Evolutionary conservation across 2,888 invertebrate species (phyloP).

Genomic region (Scaptomyza cyrtandrae): DNA sequence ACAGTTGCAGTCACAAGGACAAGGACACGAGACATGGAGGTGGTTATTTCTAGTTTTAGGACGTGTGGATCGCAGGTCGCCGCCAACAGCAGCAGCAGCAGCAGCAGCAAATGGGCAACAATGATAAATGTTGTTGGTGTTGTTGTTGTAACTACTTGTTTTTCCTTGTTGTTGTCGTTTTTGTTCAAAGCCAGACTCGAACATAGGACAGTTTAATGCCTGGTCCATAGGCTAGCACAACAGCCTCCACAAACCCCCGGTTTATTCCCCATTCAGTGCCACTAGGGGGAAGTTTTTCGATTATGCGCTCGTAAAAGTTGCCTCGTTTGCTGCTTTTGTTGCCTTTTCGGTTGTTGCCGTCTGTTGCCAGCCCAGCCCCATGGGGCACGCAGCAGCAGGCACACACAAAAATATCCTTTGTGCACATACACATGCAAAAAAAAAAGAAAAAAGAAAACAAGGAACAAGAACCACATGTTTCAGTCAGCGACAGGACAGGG

Average conservation of each 20-base stretch:
- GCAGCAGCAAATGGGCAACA: conserved; percentile 44
- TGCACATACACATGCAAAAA: conserved; percentile 35
- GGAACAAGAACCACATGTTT: conserved; percentile 62
- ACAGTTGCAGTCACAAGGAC: conserved; percentile 7
- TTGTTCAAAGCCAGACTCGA: conserved; percentile 42
- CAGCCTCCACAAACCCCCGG: neutral
- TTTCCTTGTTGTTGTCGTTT: conserved; percentile 2
- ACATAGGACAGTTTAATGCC: conserved; percentile 53
- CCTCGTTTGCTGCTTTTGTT: conserved; percentile 58
- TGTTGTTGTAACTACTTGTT: conserved; percentile 7
- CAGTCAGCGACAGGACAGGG: neutral
- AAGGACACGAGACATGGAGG: conserved; percentile 22
- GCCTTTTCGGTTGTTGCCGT: neutral
- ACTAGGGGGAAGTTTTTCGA: conserved; percentile 68
- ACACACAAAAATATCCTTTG: conserved; percentile 61
- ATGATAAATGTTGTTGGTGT: conserved; percentile 41
- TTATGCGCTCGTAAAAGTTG: conserved; percentile 77
- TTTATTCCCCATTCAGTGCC: neutral
- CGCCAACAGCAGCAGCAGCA: conserved; percentile 25
- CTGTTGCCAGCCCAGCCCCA: conserved; percentile 17
- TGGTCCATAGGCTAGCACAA: conserved; percentile 14
- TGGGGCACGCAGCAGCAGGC: conserved; percentile 33
- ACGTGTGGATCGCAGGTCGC: conserved; percentile 19
- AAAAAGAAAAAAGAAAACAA: conserved; percentile 25
- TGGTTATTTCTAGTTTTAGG: neutral